Base-by-base conservation (phyloP, 2,888 invertebrate genomes). In the Spisula subtruncata region DNA sequence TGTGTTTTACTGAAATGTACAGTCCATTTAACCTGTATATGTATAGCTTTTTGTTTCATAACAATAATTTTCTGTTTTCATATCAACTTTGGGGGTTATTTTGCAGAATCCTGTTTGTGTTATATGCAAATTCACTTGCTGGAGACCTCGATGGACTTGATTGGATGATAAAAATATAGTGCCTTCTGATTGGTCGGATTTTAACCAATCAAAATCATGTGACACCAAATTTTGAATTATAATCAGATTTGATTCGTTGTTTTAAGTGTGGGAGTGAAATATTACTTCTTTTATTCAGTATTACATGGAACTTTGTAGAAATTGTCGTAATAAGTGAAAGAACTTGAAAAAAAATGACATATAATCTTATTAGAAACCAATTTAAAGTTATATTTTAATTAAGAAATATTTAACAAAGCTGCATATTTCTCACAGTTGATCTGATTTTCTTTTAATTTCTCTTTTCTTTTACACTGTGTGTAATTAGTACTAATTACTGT, bases 61-160 rank as follows among this genome's bases (percentile, higher is more conserved):
- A 12, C 71, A 12, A 51, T 54, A 20, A 29, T 29, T 85, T 51
- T 79, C 35, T 85, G 79, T 86, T 86, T 41, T 88, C 89, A 89
- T 86, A 80, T 89, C 89, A 91, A 91, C 91, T 88, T 89, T 83
- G 86, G 89, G 85, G 91, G 41, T 91, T 85, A 88, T 75, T 90
- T 92, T 92, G 80, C 92, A 92, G 92, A 90, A 91, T 85, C 92
- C 89, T 56, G 90, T 90, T 79, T 92, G 92, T 91, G 91, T 92
- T 48, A 85, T 92, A 86, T 92, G 91, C 90, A 92, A 92, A 91
- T 89, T 91, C 85, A 90, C 90, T 83, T 92, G 92, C 91, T 92
- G 92, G 92, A 88, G 87, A 83, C 92, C 92, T 71, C 91, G 91
- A 82, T 92, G 92, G 92, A 91, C 89, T 88, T 92, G 90, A 92